phyloP scores from a whole-genome alignment of 2,888 invertebrate genomes.

The Atherix ibis region DNA sequence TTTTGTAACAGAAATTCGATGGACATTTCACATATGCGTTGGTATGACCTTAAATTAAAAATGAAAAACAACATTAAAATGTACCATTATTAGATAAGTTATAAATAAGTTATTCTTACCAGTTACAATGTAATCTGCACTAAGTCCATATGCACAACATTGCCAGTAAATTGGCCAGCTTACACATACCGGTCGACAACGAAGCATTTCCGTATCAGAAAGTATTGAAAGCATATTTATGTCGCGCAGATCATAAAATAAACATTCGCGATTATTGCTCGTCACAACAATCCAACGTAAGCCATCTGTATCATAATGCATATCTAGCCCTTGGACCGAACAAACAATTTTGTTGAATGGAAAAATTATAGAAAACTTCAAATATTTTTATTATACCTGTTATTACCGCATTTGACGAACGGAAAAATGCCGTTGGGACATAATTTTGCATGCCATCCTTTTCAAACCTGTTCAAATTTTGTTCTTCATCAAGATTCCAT shows the following conservation, averaged over 20 bases:
- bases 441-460: slow-evolving; percentile 26
- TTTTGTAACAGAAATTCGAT: slow-evolving; percentile 4
- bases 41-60: not conserved
- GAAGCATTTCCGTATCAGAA: too few species aligned
- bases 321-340: slow-evolving; percentile 1
- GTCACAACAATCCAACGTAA: slow-evolving; percentile 24
- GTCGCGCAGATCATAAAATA: slow-evolving; percentile 23
- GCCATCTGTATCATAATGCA: slow-evolving; percentile 25
- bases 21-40: too few species aligned
- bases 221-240: too few species aligned
- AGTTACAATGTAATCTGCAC: slow-evolving; percentile 18
- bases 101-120: slow-evolving; percentile 6
- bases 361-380: too few species aligned
- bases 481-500: slow-evolving; percentile 38
- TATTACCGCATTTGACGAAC: slow-evolving; percentile 19
- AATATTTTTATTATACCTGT: too few species aligned
- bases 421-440: slow-evolving; percentile 37
- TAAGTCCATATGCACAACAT: slow-evolving; percentile 15
- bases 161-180: slow-evolving; percentile 28
- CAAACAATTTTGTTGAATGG: not conserved
- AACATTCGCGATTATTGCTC: slow-evolving; percentile 15
- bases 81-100: not conserved
- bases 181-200: too few species aligned
- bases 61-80: not conserved
- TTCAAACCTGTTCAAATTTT: slow-evolving; percentile 20